phyloP scores from a whole-genome alignment of 1,140 invertebrate genomes.

The Ceratina japonica region DNA sequence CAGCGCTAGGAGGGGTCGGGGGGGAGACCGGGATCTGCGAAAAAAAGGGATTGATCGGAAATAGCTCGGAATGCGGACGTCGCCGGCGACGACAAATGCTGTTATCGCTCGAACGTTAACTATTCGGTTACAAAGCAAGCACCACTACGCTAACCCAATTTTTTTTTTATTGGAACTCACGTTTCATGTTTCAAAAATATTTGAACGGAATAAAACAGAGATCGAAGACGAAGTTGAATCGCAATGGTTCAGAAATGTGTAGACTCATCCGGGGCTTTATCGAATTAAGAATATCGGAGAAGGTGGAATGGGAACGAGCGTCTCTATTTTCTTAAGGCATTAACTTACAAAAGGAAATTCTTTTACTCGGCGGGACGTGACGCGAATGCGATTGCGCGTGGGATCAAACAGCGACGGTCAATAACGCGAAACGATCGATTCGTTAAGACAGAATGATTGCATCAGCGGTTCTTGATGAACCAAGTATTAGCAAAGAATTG shows the following conservation, averaged over 20 bases:
- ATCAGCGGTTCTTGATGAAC: slow-evolving; percentile 55
- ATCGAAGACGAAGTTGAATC: neutral
- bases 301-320: neutral
- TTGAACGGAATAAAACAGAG: no score
- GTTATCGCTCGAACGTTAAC: no score
- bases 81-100: no score
- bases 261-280: neutral
- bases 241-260: no score
- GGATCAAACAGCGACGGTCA: slow-evolving; percentile 6
- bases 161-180: no score
- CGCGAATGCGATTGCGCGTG: slow-evolving; percentile 23
- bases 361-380: slow-evolving; percentile 22
- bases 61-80: neutral
- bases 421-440: slow-evolving; percentile 50
- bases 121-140: no score
- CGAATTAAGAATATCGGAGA: neutral
- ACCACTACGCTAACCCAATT: no score
- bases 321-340: neutral
- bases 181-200: no score
- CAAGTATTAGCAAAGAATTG: slow-evolving; percentile 49
- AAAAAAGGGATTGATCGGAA: neutral
- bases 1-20: neutral
- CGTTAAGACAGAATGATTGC: slow-evolving; percentile 54
- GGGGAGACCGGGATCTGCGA: neutral
- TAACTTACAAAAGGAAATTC: neutral